Base-by-base conservation (phyloP, 2,797 vertebrate species). In the Ataeniobius toweri region DNA sequence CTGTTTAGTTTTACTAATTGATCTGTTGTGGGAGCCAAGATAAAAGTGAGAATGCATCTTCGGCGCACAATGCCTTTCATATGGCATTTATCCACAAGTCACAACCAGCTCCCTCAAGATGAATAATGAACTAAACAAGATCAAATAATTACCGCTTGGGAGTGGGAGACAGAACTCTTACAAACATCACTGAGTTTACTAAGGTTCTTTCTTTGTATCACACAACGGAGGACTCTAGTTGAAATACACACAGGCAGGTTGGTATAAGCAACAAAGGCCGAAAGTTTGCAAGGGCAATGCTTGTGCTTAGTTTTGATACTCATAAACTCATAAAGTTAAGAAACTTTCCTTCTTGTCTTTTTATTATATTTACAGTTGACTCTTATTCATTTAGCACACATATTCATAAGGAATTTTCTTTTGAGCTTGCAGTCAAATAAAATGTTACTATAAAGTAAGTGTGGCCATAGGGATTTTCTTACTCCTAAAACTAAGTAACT, bases 1-100 rank as follows among this genome's bases (percentile, higher is more conserved):
- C 93, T 95, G 94, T 96, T 95, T 95, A 93, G 94, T 95, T 95
- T 95, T 93, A 96, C 93, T 95, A 96, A 95, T 95, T 95, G 94
- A 95, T 95, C 94, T 95, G 95, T 95, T 95, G 93, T 92, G 95
- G 95, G 94, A 96, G 92, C 77, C 74, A 53, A 93, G 94, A 95
- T 96, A 92, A 95, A 95, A 95, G 94, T 90, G 82, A 84, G 91
- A 92, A 93, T 94, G 93, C 94, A 90, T 94, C 92, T 87, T 94
- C 79, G 73, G 92, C 72, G 89, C 92, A 90, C 93, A 89, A 92
- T 89, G 92, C 94, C 93, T 95, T 96, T 95, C 94, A 95, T 94
- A 92, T 93, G 92, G 91, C 94, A 95, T 96, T 95, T 95, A 95
- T 94, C 93, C 92, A 94, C 92, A 95, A 95, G 94, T 94, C 92